Evolutionary conservation across 1,140 invertebrate genomes (phyloP), one percentile per base, ranked within the genome.

Genomic region (Pseudomyrmex cubaensis): DNA sequence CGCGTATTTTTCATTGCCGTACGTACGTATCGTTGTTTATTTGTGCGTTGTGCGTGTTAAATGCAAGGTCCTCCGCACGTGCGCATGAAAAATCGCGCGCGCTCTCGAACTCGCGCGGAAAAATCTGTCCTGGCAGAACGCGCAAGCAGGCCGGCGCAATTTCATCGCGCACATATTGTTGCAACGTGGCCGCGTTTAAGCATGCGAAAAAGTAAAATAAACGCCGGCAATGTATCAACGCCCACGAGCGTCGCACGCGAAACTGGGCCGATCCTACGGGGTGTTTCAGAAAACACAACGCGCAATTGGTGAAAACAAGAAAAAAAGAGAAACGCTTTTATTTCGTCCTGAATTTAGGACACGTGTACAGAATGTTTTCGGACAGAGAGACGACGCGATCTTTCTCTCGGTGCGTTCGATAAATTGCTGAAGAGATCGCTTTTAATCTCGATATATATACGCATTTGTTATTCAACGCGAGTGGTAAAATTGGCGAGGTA

Each of bases 151-250:
- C 13, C 57, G 22, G 46, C n/a, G 62, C 85, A 61, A 73, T 67
- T 59, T 69, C 20, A 73, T 83, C 54, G 84, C 15, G 46, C 61
- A 70, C 72, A 50, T 73, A 77, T 76, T 74, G 87, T 84, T 82
- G 62, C 82, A 48, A 10, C 62, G 9, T 22, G 22, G 67, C 13
- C 54, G 35, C 54, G 54, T 57, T 35, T 80, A 72, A 72, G 22
- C 54, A 69, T 54, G 66, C 76, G 66, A 72, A 72, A 80, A 72
- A 72, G 35, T 70, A 20, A 72, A 72, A 80, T 59, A 80, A 80
- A 80, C 76, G 54, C 56, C n/a, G 66, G n/a, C 76, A 17, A 70
- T 80, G 22, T 70, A 72, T 80, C 76, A 72, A 80, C 76, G 76
- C 76, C 64, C 76, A 70, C 76, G 7, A 35, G 10, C 46, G 44